Evolutionary conservation across 1,140 invertebrate genomes (phyloP).

Genomic region (Cydia strobilella): DNA sequence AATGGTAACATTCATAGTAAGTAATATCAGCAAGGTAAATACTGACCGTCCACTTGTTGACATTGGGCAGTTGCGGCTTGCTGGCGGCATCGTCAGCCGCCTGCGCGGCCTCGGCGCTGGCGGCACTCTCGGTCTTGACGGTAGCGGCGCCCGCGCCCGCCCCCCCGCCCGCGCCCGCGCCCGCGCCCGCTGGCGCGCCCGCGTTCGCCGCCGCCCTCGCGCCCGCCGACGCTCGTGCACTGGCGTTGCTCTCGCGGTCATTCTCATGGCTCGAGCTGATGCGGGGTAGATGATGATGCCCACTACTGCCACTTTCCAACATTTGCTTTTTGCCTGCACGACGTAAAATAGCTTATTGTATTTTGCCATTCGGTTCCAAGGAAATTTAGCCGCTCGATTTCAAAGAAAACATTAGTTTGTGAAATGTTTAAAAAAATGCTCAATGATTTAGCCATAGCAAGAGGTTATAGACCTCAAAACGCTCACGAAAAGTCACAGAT

Average conservation of each 20-base stretch:
- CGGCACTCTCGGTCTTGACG: slow-evolving; percentile 43
- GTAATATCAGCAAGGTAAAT: not conserved
- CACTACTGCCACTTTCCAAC: slow-evolving; percentile 49
- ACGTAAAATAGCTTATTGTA: not conserved
- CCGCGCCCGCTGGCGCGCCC: slow-evolving; percentile 1
- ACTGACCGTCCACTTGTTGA: slow-evolving; percentile 66
- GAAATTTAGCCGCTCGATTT: not conserved
- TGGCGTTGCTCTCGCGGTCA: slow-evolving; percentile 39
- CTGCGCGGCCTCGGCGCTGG: slow-evolving; percentile 40
- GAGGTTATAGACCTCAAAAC: not conserved
- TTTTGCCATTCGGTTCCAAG: not conserved
- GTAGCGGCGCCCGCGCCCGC: not conserved
- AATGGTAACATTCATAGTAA: slow-evolving; percentile 4
- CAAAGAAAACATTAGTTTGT: not conserved
- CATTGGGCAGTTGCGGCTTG: slow-evolving; percentile 57
- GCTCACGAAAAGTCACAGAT: not conserved
- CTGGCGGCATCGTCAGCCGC: slow-evolving; percentile 36
- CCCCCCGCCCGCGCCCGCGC: slow-evolving; percentile 5
- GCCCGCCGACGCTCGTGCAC: slow-evolving; percentile 33
- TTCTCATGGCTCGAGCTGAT: slow-evolving; percentile 57
- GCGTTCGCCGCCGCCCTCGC: slow-evolving; percentile 26
- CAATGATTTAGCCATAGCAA: slow-evolving; percentile 7
- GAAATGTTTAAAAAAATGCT: not conserved
- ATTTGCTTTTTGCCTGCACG: slow-evolving; percentile 76
- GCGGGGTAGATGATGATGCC: slow-evolving; percentile 38